Conservation (phyloP, 2,797 vertebrate genomes). For the Enteromius treurensis region DNA sequence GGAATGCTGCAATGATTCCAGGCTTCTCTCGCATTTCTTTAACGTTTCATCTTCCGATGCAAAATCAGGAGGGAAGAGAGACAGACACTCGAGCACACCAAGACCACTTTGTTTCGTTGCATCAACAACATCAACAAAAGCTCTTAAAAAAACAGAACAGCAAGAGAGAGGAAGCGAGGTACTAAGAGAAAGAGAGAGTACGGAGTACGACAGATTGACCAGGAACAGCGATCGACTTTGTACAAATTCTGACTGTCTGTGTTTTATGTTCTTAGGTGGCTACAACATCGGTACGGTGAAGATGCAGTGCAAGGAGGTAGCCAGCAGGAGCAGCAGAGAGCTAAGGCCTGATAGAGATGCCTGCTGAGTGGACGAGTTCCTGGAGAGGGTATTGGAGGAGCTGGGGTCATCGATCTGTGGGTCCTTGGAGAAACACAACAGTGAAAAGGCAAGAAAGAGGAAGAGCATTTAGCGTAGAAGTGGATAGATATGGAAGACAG, state of each 20-base stretch:
- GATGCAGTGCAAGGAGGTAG: slow-evolving; percentile 70
- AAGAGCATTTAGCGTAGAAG: neutral
- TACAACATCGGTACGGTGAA: slow-evolving; percentile 67
- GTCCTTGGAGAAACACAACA: slow-evolving; percentile 64
- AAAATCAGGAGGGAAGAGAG: slow-evolving; percentile 56
- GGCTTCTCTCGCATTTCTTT: slow-evolving; percentile 44
- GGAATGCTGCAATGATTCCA: slow-evolving; percentile 64
- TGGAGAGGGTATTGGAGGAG: slow-evolving; percentile 74
- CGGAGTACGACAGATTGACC: slow-evolving; percentile 69
- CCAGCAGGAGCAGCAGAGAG: slow-evolving; percentile 72
- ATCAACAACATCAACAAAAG: slow-evolving; percentile 67
- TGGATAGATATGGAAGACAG: neutral
- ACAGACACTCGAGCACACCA: slow-evolving; percentile 66
- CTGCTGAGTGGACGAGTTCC: slow-evolving; percentile 63
- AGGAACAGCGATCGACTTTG: slow-evolving; percentile 72
- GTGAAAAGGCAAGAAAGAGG: neutral
- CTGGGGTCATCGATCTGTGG: slow-evolving; percentile 74
- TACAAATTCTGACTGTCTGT: slow-evolving; percentile 76
- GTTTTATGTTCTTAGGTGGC: slow-evolving; percentile 59
- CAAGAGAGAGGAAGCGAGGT: slow-evolving; percentile 56
- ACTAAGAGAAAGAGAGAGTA: slow-evolving; percentile 54
- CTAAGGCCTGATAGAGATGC: slow-evolving; percentile 38
- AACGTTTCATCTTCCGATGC: slow-evolving; percentile 30
- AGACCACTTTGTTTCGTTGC: slow-evolving; percentile 64
- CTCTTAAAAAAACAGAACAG: slow-evolving; percentile 59